Evolutionary conservation across 2,797 vertebrate species (phyloP).

Genomic region (Lepus oiostolus): DNA sequence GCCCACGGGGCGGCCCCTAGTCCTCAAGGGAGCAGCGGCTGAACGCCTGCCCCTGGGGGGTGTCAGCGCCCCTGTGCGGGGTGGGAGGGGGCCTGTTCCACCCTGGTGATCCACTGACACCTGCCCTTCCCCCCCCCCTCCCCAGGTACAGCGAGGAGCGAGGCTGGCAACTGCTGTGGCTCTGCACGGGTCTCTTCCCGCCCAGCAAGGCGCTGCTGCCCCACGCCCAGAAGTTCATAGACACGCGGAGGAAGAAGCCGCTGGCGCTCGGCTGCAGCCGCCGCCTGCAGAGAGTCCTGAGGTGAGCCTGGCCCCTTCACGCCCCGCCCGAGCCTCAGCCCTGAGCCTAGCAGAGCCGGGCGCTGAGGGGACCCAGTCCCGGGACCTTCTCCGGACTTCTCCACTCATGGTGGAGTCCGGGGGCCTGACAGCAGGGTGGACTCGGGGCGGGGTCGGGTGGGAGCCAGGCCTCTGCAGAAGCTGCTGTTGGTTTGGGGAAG

Average conservation of each 20-base stretch:
- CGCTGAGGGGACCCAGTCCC: no score
- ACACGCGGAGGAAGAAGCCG: constrained; percentile 90
- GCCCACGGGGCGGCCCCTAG: no score
- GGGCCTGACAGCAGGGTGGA: neutral
- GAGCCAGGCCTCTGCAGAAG: neutral
- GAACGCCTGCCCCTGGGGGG: neutral
- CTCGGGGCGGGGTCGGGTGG: no score
- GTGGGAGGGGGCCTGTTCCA: no score
- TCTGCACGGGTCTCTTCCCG: constrained; percentile 96
- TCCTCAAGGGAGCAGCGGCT: neutral
- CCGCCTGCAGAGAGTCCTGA: constrained; percentile 93
- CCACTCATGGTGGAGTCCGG: neutral
- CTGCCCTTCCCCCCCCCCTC: neutral
- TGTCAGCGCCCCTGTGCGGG: no score
- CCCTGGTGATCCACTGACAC: no score
- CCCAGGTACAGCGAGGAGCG: constrained; percentile 94
- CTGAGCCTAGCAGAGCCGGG: no score
- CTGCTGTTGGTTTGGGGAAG: neutral
- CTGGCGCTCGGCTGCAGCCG: constrained; percentile 92
- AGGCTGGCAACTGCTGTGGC: constrained; percentile 98
- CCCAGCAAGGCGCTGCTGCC: constrained; percentile 93
- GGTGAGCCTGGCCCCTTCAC: constrained; percentile 86
- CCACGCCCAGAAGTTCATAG: constrained; percentile 95
- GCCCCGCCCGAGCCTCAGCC: rapidly evolving
- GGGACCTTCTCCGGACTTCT: no score